Evolutionary conservation across 2,797 vertebrate genomes (phyloP).

Genomic region (Cheirogaleus major): DNA sequence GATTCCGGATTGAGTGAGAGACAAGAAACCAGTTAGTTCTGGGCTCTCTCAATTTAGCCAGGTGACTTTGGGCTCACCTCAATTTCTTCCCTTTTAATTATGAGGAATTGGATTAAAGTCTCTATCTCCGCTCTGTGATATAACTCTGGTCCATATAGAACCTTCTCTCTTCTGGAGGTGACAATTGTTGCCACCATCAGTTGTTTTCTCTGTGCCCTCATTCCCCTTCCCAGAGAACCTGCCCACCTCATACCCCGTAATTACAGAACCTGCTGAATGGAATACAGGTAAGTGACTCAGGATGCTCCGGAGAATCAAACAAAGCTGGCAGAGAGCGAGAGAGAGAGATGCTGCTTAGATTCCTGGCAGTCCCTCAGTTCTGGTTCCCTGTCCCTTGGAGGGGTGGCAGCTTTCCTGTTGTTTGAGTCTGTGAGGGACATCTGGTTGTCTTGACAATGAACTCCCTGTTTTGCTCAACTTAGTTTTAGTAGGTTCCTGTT

Average conservation of each 20-base stretch:
- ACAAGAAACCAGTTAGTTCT: not conserved
- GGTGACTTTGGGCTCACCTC: not conserved
- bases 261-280: not conserved
- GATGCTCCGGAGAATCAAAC: not conserved
- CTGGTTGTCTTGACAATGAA: not conserved
- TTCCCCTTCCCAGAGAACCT: not conserved
- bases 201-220: not conserved
- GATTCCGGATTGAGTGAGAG: not conserved
- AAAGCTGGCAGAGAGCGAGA: not conserved
- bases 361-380: not conserved
- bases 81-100: not conserved
- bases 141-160: not conserved
- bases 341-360: not conserved
- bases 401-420: not conserved
- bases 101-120: not conserved
- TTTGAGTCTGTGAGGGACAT: not conserved
- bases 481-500: not conserved
- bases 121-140: not conserved
- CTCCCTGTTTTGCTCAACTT: not conserved
- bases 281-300: not conserved
- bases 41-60: not conserved
- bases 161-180: not conserved
- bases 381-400: not conserved
- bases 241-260: rapidly evolving
- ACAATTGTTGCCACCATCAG: rapidly evolving